Evolutionary conservation across 1,140 invertebrate species (phyloP), one percentile per base, ranked within the genome.

Genomic region (Leptinotarsa texana): DNA sequence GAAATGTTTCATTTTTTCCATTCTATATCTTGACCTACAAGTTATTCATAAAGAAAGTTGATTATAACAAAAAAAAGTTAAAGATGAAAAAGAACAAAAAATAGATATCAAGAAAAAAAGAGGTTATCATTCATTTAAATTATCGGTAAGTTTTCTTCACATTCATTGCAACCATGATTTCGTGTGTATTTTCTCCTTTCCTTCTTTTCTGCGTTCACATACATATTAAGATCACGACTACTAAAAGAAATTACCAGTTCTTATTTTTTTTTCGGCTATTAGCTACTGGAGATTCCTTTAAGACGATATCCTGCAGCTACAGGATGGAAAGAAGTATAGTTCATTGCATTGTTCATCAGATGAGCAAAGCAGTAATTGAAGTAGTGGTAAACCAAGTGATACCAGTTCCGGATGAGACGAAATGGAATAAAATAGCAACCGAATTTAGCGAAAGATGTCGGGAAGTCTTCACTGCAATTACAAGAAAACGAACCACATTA

Each of bases 401-500:
- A 77, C 78, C 80, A 65, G 72, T 75, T 71, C 79, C 77, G 69
- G 79, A 51, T 63, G 66, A 74, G 74, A 63, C 79, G 21, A 77
- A 77, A 48, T 83, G 82, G 79, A 70, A 76, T 63, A 15, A 47
- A 68, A 83, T 83, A 68, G 67, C 78, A 63, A 73, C 75, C n/a
- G 78, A 78, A 47, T 84, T 82, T n/a, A 63, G 21, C 85, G 84
- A 8, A 62, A 74, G 15, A 77, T 78, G 27, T 75, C 79, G 61
- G 85, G 86, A 33, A 27, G 27, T 27, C 27, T 27, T 6, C 1
- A 27, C 27, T 6, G 4, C 5, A 27, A 27, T 6, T 79, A 80
- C 18, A 63, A 74, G n/a, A 80, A 84, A 74, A 77, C 72, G 69
- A 84, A 81, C 71, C 84, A 82, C 74, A 81, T 84, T 47, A 84